These are phyloP conservation scores for Mellivora capensis DNA, from an alignment of 2,113 vertebrate genomes.

Conservation along the genomic window DNA sequence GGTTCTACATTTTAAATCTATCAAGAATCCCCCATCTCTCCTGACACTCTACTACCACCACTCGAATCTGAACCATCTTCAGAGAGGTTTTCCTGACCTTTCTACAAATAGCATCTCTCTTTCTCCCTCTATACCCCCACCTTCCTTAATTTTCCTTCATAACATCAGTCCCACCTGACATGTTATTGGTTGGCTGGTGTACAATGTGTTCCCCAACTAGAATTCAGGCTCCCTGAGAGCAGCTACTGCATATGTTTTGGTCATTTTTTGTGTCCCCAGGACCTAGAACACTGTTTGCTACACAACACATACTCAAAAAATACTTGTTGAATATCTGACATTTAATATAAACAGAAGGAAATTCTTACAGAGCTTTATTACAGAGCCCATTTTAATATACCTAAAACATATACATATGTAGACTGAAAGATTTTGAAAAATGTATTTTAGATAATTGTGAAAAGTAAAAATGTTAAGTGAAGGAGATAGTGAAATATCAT, in stretches of 20 bases:
- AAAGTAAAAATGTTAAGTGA: neutral
- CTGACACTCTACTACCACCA: neutral
- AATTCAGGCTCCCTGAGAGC: neutral
- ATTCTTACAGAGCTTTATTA: neutral
- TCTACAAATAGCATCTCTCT: neutral
- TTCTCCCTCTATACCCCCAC: neutral
- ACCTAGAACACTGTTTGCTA: neutral
- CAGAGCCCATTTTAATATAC: neutral
- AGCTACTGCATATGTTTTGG: neutral
- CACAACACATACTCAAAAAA: neutral
- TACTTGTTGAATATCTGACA: neutral
- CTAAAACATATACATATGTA: neutral
- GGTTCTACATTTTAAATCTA: neutral
- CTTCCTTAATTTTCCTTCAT: neutral
- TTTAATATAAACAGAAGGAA: neutral
- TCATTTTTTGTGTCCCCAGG: neutral
- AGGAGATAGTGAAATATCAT: neutral
- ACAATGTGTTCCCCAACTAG: neutral
- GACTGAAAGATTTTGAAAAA: neutral
- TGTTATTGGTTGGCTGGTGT: neutral
- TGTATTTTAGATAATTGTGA: neutral
- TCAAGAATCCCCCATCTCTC: neutral
- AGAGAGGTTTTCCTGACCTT: neutral
- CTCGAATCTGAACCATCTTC: neutral
- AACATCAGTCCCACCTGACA: neutral